Conservation (phyloP, 2,113 vertebrate genomes). For the Pachyramphus minor region DNA sequence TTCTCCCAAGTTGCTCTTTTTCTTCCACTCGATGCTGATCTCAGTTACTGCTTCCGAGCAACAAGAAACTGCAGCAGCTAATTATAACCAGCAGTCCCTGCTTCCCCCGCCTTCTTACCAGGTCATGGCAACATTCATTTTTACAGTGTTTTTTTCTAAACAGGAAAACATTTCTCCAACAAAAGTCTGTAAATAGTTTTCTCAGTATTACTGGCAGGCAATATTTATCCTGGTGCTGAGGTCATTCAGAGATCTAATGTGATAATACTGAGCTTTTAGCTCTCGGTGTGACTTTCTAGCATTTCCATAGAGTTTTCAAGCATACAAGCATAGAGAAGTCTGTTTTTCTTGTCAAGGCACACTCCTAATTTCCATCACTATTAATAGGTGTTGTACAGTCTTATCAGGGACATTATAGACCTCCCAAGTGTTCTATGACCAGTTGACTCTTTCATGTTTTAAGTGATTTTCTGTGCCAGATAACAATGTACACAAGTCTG, state of each 20-base stretch:
- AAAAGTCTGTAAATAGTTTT: constrained; percentile 55
- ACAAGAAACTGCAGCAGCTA: not conserved
- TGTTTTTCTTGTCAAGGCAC: not conserved
- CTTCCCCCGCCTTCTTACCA: not conserved
- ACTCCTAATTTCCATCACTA: not conserved
- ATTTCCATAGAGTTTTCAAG: not conserved
- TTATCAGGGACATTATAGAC: not conserved
- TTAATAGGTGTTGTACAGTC: not conserved
- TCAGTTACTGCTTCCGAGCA: not conserved
- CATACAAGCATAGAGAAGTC: not conserved
- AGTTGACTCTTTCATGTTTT: not conserved
- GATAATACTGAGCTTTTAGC: not conserved
- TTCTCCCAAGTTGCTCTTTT: not conserved
- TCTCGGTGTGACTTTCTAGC: not conserved
- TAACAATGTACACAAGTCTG: not conserved
- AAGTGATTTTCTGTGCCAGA: not conserved
- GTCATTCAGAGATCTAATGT: not conserved
- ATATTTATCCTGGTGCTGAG: not conserved
- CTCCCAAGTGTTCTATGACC: not conserved
- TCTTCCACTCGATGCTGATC: not conserved
- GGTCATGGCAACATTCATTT: not conserved
- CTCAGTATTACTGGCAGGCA: not conserved
- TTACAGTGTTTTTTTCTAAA: constrained; percentile 23
- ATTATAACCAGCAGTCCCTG: constrained; percentile 20
- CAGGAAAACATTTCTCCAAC: constrained; percentile 41